These are phyloP conservation scores for Hestina assimilis DNA, from an alignment of 1,140 invertebrate genomes.

Conservation along the genomic window DNA sequence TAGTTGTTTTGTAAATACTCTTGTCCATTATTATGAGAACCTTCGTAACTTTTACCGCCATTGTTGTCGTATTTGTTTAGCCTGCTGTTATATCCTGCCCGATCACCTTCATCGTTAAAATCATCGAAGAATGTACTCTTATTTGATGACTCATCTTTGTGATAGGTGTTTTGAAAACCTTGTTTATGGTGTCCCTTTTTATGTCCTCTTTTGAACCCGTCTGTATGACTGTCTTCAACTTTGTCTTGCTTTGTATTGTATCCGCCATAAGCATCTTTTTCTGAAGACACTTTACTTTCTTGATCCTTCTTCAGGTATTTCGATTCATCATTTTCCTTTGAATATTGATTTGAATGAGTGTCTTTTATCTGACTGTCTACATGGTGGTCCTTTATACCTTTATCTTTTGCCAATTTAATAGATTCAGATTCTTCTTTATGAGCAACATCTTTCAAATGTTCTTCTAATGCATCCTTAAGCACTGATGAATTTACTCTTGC, in stretches of 20 bases:
- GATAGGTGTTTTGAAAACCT: constrained; percentile 82
- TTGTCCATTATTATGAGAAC: constrained; percentile 69
- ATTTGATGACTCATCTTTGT: constrained; percentile 83
- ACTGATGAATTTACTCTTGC: constrained; percentile 51
- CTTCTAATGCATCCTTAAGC: constrained; percentile 61
- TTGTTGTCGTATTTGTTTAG: constrained; percentile 74
- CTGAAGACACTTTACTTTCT: constrained; percentile 60
- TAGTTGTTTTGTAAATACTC: constrained; percentile 65
- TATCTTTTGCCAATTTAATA: constrained; percentile 64
- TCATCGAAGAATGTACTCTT: constrained; percentile 83
- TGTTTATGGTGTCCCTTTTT: constrained; percentile 82
- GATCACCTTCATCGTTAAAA: constrained; percentile 79
- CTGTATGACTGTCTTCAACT: constrained; percentile 63
- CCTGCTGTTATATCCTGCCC: constrained; percentile 74
- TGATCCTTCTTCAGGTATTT: constrained; percentile 72
- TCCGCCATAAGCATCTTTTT: constrained; percentile 66
- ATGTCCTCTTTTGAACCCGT: constrained; percentile 76
- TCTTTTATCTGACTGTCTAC: constrained; percentile 64
- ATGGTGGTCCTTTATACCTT: constrained; percentile 69
- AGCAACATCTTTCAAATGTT: constrained; percentile 67
- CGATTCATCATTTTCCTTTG: constrained; percentile 67
- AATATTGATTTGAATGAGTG: constrained; percentile 65
- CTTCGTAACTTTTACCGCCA: constrained; percentile 69
- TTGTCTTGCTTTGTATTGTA: constrained; percentile 67
- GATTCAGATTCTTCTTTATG: constrained; percentile 63